Conservation (phyloP, 2,797 vertebrate species). For the Neopelma chrysocephalum region DNA sequence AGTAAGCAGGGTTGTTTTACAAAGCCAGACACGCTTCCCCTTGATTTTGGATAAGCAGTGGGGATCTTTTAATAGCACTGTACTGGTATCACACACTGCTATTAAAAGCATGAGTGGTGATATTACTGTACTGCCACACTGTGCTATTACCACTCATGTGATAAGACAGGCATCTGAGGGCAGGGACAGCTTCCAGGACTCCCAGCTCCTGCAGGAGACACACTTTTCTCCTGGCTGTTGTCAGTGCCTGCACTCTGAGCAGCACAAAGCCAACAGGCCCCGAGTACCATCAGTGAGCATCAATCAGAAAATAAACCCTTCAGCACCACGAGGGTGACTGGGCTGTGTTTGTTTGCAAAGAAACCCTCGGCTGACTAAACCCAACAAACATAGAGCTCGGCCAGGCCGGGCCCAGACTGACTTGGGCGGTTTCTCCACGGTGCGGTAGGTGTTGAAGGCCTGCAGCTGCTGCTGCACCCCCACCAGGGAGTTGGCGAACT, state of each 20-base stretch:
- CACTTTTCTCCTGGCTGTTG: background rate
- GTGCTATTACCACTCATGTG: background rate
- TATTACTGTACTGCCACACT: background rate
- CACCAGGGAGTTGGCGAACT: slow-evolving; percentile 94
- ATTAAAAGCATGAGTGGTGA: background rate
- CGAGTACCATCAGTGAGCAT: background rate
- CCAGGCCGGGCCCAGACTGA: background rate
- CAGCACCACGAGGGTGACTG: background rate
- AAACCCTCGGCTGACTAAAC: background rate
- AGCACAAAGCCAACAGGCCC: background rate
- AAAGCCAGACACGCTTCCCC: background rate
- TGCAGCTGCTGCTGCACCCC: slow-evolving; percentile 97
- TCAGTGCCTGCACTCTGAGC: background rate
- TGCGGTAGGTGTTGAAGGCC: slow-evolving; percentile 97
- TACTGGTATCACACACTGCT: background rate
- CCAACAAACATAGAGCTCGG: background rate
- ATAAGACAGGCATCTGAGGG: background rate
- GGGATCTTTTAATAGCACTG: background rate
- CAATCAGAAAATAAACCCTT: background rate
- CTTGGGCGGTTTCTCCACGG: slow-evolving; percentile 96
- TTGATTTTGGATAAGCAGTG: background rate
- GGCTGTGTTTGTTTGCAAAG: background rate
- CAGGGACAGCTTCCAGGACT: background rate
- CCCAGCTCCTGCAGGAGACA: background rate
- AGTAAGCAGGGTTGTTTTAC: background rate